Evolutionary conservation across 2,797 vertebrate genomes (phyloP).

Genomic region (Selene dorsalis): DNA sequence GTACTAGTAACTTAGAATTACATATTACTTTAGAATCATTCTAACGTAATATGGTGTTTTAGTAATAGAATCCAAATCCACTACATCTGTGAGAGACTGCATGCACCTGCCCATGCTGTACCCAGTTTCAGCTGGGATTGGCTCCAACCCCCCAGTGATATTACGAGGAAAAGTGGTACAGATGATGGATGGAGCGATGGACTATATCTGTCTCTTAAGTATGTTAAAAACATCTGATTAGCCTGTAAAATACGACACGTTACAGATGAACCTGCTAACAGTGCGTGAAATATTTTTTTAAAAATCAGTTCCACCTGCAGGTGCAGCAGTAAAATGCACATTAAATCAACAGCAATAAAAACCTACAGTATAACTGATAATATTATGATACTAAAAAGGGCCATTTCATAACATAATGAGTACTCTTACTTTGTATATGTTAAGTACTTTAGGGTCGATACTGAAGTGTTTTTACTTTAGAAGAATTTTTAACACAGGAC

Average conservation of each 20-base stretch:
- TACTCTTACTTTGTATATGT: background rate
- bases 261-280: background rate
- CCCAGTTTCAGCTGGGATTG: no score
- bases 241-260: background rate
- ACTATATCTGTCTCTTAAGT: background rate
- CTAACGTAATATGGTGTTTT: no score
- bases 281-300: background rate
- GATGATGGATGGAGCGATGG: no score
- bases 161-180: no score
- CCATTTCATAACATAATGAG: background rate
- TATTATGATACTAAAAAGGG: background rate
- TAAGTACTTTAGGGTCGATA: background rate
- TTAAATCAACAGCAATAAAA: background rate
- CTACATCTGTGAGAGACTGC: no score
- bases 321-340: background rate
- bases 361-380: background rate
- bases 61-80: background rate
- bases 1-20: background rate
- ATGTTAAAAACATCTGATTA: background rate
- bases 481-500: background rate
- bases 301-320: background rate
- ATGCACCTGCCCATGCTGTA: background rate
- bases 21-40: background rate
- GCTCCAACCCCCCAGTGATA: no score
- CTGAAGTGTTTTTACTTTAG: background rate